A percentile compares a stretch with the other conserved stretches of the same genome.
Conservation (phyloP, 2,797 vertebrate species). For the Arctocebus calabarensis region DNA sequence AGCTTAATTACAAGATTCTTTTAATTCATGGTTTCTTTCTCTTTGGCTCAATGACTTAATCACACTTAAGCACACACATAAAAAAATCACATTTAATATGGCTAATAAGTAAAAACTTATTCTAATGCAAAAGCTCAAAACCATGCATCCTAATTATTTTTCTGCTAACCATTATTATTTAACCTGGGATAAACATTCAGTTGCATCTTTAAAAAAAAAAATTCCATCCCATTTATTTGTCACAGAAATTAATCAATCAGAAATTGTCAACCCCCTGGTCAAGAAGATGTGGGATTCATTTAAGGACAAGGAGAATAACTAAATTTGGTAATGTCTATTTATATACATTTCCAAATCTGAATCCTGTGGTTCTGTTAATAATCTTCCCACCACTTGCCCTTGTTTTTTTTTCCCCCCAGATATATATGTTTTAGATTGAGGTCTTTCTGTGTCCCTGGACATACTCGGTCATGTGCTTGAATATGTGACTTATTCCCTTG, state of each 20-base stretch:
- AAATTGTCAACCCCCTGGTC: not conserved
- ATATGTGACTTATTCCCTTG: not conserved
- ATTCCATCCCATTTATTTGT: not conserved
- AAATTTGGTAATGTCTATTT: not conserved
- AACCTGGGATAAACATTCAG: not conserved
- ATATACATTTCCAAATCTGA: not conserved
- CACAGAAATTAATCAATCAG: not conserved
- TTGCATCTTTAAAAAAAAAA: not conserved
- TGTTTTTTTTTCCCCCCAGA: not conserved
- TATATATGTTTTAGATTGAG: not conserved
- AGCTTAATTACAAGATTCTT: constrained; percentile 11
- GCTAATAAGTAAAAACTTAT: not conserved
- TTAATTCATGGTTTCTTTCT: not conserved
- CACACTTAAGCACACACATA: not conserved
- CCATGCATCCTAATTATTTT: not conserved
- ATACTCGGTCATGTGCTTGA: not conserved
- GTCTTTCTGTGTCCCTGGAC: not conserved
- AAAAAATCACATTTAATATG: constrained; percentile 12
- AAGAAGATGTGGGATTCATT: not conserved
- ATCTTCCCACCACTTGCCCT: not conserved
- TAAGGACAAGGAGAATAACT: not conserved
- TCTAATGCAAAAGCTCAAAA: constrained; percentile 1
- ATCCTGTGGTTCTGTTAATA: not conserved
- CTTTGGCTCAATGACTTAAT: constrained; percentile 42
- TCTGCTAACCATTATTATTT: not conserved